Evolutionary conservation across 1,140 invertebrate species (phyloP), one percentile per base, ranked within the genome.

Genomic region (Pteromalus puparum): DNA sequence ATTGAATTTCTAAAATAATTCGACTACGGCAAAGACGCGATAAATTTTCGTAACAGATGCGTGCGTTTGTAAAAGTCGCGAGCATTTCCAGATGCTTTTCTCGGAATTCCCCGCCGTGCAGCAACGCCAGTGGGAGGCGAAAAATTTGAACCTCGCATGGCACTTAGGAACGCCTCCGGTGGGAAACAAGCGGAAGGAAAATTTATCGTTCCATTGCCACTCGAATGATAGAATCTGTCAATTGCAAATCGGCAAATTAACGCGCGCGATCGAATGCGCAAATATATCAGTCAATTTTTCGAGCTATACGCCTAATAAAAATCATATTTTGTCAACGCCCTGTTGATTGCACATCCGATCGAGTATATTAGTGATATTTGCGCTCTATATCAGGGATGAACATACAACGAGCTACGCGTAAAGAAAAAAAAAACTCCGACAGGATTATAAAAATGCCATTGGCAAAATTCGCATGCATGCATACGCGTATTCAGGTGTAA

Each of bases 131-230:
- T 15, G 53, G 24, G 24, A 26, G 38, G 6, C 74, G 42, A 76
- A 53, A 76, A 76, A 76, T 76, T 76, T 53, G 74, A 76, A 76
- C 24, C 24, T 76, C 74, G 12, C 74, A 12, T 76, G 38, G 77
- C 34, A 42, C 53, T 79, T 67, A 46, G 61, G 30, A 79, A 67
- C 77, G 61, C 28, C 61, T 67, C 21, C 61, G 28, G 53, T 68
- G 12, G 53, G 28, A 79, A 79, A 30, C 53, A 61, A 65, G 28
- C 61, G 24, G n/a, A 79, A 79, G 61, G 61, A 34, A 67, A 67
- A 79, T 79, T 79, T 79, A 79, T 79, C 77, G 61, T 79, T 67
- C 61, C 61, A 38, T 38, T 79, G 26, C 77, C 61, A 42, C 1
- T 18, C 46, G 15, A 53, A 77, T 46, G 28, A 67, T 13, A 67